Base-by-base conservation (phyloP, 2,888 invertebrate genomes). In the Papilio elwesi region DNA sequence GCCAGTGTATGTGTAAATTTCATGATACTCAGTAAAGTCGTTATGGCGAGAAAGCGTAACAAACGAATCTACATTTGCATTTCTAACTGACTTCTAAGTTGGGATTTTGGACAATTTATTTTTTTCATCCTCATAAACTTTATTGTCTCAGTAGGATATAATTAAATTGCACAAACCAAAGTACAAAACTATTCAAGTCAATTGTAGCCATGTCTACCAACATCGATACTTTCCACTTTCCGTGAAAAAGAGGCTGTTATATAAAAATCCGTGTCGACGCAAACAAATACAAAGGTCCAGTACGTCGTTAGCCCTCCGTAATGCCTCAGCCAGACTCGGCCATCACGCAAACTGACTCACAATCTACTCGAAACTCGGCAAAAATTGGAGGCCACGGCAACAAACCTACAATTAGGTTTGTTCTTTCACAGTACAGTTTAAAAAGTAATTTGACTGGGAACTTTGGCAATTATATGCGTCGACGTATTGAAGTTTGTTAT, bases 261-360 rank as follows among this genome's bases (percentile, higher is more conserved):
- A 36, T 57, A 57, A 12, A 57, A 57, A 16, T 49, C 15, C 49
- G 51, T 68, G 59, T 47, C 13, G 10, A 12, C 26, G 26, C 26
- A 36, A 12, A 13, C 55, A n/a, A 68, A 26, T n/a, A 3, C 43
- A 15, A 67, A 43, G 13, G 55, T 7, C 55, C 55, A 57, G 36
- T 57, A 15, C 15, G 52, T 52, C 52, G 15, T 52, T 52, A 55
- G 11, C 52, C 53, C 12, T 57, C 9, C 13, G 13, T 43, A 43
- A 43, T 7, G 43, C 66, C 66, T 66, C 66, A 52, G 52, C 15
- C 9, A 49, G 26, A 16, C 10, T 13, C 36, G 57, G 16, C 63
- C 26, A n/a, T 15, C 70, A 70, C 53, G 53, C 70, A 15, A 70
- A 49, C 53, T 70, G 64, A 70, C n/a, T 70, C 64, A 70, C 64